Conservation (phyloP, 1,140 invertebrate species). For the Triops cancriformis region DNA sequence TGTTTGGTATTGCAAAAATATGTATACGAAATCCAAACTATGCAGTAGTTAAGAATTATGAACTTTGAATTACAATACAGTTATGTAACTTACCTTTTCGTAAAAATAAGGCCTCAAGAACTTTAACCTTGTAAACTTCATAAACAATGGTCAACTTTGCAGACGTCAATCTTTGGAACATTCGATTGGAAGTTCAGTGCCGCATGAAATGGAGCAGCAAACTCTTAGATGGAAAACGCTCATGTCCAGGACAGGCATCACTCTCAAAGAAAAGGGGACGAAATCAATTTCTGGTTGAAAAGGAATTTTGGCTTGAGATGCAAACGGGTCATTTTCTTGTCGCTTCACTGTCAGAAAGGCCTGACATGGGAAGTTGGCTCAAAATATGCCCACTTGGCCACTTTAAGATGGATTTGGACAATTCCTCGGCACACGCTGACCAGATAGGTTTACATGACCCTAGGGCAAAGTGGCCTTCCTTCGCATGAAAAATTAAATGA, state of each 20-base stretch:
- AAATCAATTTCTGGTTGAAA: conserved; percentile 8
- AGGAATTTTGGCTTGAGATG: neutral
- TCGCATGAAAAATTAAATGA: neutral
- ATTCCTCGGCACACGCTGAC: neutral
- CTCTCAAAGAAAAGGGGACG: neutral
- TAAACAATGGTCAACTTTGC: neutral
- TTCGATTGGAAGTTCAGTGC: neutral
- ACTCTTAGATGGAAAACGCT: neutral
- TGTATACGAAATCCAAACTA: too few species aligned
- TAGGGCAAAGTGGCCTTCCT: neutral
- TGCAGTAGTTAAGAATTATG: too few species aligned
- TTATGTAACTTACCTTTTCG: too few species aligned
- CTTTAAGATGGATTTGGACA: neutral
- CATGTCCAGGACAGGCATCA: conserved; percentile 8
- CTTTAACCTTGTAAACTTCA: neutral
- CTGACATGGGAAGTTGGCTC: conserved; percentile 8
- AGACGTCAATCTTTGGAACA: neutral
- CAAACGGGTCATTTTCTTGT: conserved; percentile 9
- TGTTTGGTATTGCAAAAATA: too few species aligned
- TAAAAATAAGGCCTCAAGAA: neutral
- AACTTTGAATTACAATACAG: too few species aligned
- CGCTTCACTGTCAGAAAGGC: neutral
- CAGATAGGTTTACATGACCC: neutral
- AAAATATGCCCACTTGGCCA: conserved; percentile 5
- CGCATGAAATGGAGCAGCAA: neutral